Evolutionary conservation across 1,140 invertebrate genomes (phyloP).

Genomic region (Eurosta solidaginis): DNA sequence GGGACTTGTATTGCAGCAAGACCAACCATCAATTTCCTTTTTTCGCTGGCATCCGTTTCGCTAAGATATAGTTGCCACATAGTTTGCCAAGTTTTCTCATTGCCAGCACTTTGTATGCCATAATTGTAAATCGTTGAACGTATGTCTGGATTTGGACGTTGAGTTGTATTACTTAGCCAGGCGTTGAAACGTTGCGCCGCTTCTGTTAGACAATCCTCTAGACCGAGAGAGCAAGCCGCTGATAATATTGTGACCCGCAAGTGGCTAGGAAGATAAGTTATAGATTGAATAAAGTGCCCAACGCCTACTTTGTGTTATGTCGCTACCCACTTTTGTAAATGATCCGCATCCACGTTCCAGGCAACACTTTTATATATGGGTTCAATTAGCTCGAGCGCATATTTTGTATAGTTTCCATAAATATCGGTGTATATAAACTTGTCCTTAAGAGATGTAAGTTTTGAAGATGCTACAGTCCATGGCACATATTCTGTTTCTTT

Average conservation of each 20-base stretch:
- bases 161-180: constrained; percentile 62
- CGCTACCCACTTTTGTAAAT: constrained; percentile 65
- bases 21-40: constrained; percentile 71
- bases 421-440: constrained; percentile 67
- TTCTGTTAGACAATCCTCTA: constrained; percentile 65
- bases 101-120: constrained; percentile 64
- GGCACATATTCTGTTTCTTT: constrained; percentile 73
- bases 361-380: constrained; percentile 63
- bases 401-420: constrained; percentile 68
- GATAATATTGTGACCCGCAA: constrained; percentile 65
- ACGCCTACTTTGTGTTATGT: not conserved
- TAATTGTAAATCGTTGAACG: constrained; percentile 71
- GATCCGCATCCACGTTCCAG: constrained; percentile 65
- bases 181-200: constrained; percentile 64
- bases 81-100: constrained; percentile 71
- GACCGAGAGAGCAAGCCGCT: constrained; percentile 66
- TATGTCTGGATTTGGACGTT: constrained; percentile 69
- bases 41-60: constrained; percentile 79
- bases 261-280: constrained; percentile 57
- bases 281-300: too few relatives aligned
- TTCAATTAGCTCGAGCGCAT: constrained; percentile 63
- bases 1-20: constrained; percentile 69
- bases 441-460: constrained; percentile 65
- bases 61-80: constrained; percentile 75
- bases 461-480: constrained; percentile 70